Conservation (phyloP, 2,797 vertebrate species). For the Sebastes diaconus region DNA sequence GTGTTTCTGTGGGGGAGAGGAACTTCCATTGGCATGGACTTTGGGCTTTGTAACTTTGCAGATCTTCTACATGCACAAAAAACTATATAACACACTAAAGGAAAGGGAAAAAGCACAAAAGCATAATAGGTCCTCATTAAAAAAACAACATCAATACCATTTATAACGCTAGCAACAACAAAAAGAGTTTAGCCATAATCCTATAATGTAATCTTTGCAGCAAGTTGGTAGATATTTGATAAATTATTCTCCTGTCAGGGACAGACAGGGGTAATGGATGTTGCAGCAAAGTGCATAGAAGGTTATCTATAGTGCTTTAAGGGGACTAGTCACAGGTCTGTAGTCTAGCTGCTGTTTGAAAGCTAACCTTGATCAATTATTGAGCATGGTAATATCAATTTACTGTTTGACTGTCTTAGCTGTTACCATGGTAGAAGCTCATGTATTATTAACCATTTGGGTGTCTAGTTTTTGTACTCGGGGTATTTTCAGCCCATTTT, state of each 20-base stretch:
- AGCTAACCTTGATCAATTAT: slow-evolving; percentile 82
- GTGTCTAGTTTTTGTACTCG: slow-evolving; percentile 73
- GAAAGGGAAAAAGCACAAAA: too few relatives aligned
- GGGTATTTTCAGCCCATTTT: slow-evolving; percentile 74
- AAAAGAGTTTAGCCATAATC: too few relatives aligned
- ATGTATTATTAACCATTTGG: slow-evolving; percentile 91
- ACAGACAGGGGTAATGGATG: neutral
- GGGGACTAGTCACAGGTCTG: slow-evolving; percentile 20
- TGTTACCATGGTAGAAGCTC: slow-evolving; percentile 90
- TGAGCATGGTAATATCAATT: slow-evolving; percentile 83
- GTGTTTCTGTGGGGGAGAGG: too few relatives aligned
- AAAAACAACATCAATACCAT: neutral
- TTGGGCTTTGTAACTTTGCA: too few relatives aligned
- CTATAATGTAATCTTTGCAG: neutral
- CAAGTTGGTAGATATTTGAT: neutral
- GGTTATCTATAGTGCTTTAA: slow-evolving; percentile 24
- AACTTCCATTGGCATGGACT: rapidly evolving
- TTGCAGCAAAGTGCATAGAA: neutral
- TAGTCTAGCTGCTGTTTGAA: slow-evolving; percentile 39
- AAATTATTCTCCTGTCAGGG: neutral
- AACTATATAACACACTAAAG: too few relatives aligned
- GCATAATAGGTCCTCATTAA: too few relatives aligned
- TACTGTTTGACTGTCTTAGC: slow-evolving; percentile 89
- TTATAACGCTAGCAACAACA: neutral
- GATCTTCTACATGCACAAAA: rapidly evolving